Evolutionary conservation across 2,113 vertebrate species (phyloP).

Genomic region (Callaeas wilsoni): DNA sequence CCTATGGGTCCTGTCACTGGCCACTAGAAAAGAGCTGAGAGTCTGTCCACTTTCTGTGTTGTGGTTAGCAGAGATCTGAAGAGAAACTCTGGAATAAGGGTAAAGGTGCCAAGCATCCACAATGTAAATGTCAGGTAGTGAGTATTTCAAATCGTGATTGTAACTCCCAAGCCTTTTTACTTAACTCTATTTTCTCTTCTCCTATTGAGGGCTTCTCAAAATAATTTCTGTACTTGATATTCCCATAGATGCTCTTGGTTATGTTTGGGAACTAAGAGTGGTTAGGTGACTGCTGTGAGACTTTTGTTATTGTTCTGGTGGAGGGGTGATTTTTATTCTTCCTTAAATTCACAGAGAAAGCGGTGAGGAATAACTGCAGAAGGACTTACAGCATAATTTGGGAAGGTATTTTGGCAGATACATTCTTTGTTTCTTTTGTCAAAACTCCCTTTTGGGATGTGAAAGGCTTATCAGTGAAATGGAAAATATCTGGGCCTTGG

Average conservation of each 20-base stretch:
- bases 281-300: background rate
- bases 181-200: background rate
- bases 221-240: background rate
- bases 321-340: background rate
- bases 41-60: background rate
- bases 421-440: background rate
- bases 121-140: background rate
- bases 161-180: background rate
- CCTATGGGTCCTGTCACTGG: no score
- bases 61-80: background rate
- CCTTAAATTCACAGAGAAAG: background rate
- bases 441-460: background rate
- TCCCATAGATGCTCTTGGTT: background rate
- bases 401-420: background rate
- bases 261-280: background rate
- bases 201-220: background rate
- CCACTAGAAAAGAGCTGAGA: background rate
- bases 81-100: background rate
- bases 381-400: background rate
- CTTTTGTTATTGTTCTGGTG: background rate
- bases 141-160: background rate
- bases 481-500: constrained; percentile 21
- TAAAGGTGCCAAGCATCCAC: background rate
- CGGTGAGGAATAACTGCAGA: background rate
- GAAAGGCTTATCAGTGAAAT: background rate